Percentiles rank a stretch among this genome's conserved stretches.
Evolutionary conservation across 1,140 invertebrate species (phyloP).

Genomic region (Episyrphus balteatus): DNA sequence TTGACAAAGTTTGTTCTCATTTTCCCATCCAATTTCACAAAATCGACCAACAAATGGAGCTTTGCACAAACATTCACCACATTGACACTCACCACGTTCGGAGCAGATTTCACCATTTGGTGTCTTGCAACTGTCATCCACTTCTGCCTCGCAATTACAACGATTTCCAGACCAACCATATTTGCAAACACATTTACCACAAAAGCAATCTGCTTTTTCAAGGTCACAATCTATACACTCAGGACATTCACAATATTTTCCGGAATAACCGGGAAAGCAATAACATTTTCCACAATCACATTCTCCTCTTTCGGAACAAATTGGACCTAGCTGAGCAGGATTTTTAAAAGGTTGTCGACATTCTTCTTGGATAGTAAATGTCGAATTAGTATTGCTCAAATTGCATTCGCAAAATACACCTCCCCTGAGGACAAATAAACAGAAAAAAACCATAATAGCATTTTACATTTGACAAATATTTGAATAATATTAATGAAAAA

Average conservation of each 20-base stretch:
- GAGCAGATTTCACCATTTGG: slow-evolving; percentile 48
- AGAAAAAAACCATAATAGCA: too few species aligned
- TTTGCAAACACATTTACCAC: slow-evolving; percentile 64
- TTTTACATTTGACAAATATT: too few species aligned
- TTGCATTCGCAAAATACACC: slow-evolving; percentile 42
- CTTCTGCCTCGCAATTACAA: slow-evolving; percentile 22
- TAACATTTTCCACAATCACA: slow-evolving; percentile 41
- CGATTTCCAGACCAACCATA: slow-evolving; percentile 47
- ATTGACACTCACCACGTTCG: slow-evolving; percentile 48
- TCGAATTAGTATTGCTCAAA: slow-evolving; percentile 34
- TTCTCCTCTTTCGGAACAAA: slow-evolving; percentile 37
- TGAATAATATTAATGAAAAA: too few species aligned
- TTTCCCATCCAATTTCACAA: slow-evolving; percentile 24
- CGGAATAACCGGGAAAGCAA: slow-evolving; percentile 39
- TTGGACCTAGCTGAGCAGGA: slow-evolving; percentile 23
- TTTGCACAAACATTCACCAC: slow-evolving; percentile 63
- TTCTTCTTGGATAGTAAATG: slow-evolving; percentile 33
- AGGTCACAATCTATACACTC: slow-evolving; percentile 38
- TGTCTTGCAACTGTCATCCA: slow-evolving; percentile 17
- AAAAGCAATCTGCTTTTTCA: slow-evolving; percentile 56
- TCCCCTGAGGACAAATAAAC: too few species aligned
- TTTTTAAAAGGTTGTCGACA: slow-evolving; percentile 33
- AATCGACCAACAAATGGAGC: slow-evolving; percentile 21
- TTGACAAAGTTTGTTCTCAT: slow-evolving; percentile 29
- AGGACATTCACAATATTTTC: slow-evolving; percentile 42